Evolutionary conservation across 2,888 invertebrate species (phyloP), one percentile per base, ranked within the genome.

Genomic region (Yponomeuta sedellus): DNA sequence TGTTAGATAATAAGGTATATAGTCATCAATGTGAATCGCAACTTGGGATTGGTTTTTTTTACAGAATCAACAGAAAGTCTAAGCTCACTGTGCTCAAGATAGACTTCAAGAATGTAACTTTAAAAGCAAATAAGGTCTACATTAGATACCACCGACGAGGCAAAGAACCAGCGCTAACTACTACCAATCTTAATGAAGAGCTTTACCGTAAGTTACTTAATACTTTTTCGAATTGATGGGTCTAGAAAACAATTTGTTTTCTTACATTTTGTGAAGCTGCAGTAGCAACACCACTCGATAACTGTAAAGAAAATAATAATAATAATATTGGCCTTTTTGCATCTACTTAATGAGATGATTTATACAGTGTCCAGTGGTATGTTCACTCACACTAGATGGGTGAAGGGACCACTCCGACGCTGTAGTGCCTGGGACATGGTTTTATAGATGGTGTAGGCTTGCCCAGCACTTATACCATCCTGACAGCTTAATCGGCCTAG

Each of bases 51-150:
- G 10, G 1, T 25, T 25, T 25, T 22, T 8, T 58, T 71, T 70
- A 64, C 67, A 73, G 75, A 65, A 65, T 76, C 2, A 71, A 76
- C 68, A 72, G 66, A 57, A 69, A 69, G 63, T 72, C 75, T 10
- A 73, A 75, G 52, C 73, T 69, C 52, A 61, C 74, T 19, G 70
- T 76, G 6, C 19, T 76, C 10, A 67, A 70, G 2, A 64, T 75
- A 25, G 72, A 73, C 59, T 75, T 74, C 61, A 66, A 65, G 10
- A 68, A 71, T 20, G 62, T 72, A 1, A 64, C 57, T 5, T 22
- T 66, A 8, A 20, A 16, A 1, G 63, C 68, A 2, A 68, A 67
- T 2, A 64, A 66, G n/a, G 61, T 67, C 1, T 68, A 61, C 66
- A 68, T 67, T 66, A 66, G 69, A 11, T 71, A 70, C 64, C 71